Percentiles rank a stretch among this genome's conserved stretches.
Conservation (phyloP, 35 echinoderm and acorn worm species). For the Anneissia japonica region DNA sequence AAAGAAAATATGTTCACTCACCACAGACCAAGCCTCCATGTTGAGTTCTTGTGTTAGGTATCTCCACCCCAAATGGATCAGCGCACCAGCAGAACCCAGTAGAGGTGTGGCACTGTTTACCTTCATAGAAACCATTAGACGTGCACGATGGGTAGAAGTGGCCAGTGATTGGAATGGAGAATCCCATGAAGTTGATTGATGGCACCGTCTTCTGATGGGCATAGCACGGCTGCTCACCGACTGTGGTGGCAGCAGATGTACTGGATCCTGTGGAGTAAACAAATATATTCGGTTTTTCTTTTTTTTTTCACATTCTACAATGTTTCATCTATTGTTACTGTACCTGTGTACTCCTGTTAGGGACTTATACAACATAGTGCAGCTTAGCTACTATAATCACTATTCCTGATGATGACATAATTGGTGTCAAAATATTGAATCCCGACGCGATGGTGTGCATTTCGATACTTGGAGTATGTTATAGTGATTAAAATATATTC, state of each 20-base stretch:
- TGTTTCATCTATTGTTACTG: too few relatives aligned
- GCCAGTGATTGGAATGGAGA: not conserved
- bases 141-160: not conserved
- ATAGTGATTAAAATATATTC: too few relatives aligned
- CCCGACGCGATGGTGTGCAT: too few relatives aligned
- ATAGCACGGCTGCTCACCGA: not conserved
- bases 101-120: not conserved
- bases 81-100: slow-evolving; percentile 13
- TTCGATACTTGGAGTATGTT: too few relatives aligned
- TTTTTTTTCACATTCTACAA: too few relatives aligned
- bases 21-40: not conserved
- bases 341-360: too few relatives aligned
- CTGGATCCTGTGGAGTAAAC: not conserved
- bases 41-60: not conserved
- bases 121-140: slow-evolving; percentile 1
- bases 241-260: not conserved
- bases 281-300: too few relatives aligned
- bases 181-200: not conserved
- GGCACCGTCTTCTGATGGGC: not conserved
- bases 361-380: too few relatives aligned
- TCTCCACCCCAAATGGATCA: slow-evolving; percentile 4
- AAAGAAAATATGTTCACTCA: too few relatives aligned
- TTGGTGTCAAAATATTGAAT: too few relatives aligned
- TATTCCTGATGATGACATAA: too few relatives aligned
- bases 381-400: too few relatives aligned